These are phyloP conservation scores for Drosophila willistoni DNA, from an alignment of 1,140 invertebrate genomes.

Conservation along the genomic window DNA sequence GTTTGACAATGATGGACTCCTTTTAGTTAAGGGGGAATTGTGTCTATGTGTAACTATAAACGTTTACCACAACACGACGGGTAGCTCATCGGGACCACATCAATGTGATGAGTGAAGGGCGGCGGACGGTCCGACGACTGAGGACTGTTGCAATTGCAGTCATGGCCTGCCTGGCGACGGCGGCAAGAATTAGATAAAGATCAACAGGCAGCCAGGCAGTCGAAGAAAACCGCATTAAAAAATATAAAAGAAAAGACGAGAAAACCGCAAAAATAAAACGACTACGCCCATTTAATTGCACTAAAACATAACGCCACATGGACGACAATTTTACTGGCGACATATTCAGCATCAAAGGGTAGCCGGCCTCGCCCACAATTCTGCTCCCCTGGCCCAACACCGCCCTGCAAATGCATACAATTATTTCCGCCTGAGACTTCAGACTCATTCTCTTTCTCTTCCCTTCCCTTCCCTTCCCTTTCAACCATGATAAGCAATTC, in stretches of 20 bases:
- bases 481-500: constrained; percentile 60
- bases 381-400: neutral
- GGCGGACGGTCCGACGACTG: no score
- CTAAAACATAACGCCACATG: constrained; percentile 71
- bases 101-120: constrained; percentile 29
- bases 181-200: constrained; percentile 75
- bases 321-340: constrained; percentile 72
- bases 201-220: constrained; percentile 56
- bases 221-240: constrained; percentile 22
- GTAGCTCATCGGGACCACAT: constrained; percentile 42
- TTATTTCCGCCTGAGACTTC: constrained; percentile 67
- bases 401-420: constrained; percentile 67
- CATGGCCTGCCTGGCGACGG: constrained; percentile 23
- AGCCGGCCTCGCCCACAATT: constrained; percentile 41
- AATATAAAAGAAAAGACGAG: constrained; percentile 22
- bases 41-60: constrained; percentile 44
- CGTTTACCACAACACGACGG: constrained; percentile 34
- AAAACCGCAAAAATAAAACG: constrained; percentile 68
- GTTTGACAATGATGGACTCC: neutral
- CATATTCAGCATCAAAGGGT: constrained; percentile 77
- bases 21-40: neutral
- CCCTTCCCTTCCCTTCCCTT: neutral
- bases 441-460: constrained; percentile 1
- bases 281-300: constrained; percentile 79
- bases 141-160: constrained; percentile 52